A percentile compares a stretch with the other conserved stretches of the same genome.
phyloP scores from a whole-genome alignment of 2,113 vertebrate species.

The Zosterops pallidus region DNA sequence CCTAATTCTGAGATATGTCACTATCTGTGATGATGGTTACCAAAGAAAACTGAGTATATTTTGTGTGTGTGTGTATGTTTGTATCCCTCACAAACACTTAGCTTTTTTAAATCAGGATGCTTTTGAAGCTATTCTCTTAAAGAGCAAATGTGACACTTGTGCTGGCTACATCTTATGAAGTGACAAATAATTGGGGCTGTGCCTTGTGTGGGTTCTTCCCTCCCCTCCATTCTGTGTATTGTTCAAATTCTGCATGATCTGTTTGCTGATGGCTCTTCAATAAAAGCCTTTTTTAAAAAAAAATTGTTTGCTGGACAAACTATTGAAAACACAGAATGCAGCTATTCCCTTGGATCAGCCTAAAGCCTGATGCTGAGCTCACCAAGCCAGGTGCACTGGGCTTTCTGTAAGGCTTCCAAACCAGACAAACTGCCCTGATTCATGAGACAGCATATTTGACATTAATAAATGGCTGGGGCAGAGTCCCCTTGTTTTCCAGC shows the following conservation, averaged over 20 bases:
- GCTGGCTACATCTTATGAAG: constrained; percentile 38
- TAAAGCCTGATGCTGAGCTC: constrained; percentile 32
- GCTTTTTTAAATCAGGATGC: constrained; percentile 43
- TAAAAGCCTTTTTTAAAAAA: constrained; percentile 56
- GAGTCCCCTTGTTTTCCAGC: constrained; percentile 57
- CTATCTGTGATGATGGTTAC: background rate
- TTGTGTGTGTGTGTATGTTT: background rate
- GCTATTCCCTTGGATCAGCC: constrained; percentile 16
- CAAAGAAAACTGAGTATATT: constrained; percentile 46
- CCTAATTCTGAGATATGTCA: constrained; percentile 35
- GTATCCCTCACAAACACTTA: background rate
- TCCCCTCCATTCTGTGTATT: constrained; percentile 28
- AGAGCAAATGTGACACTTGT: constrained; percentile 51
- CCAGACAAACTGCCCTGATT: constrained; percentile 66
- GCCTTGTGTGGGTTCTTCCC: constrained; percentile 39
- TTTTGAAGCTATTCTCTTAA: constrained; percentile 43
- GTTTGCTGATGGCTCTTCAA: constrained; percentile 38
- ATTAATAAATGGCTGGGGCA: constrained; percentile 73
- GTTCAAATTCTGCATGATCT: constrained; percentile 50
- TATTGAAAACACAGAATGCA: constrained; percentile 30
- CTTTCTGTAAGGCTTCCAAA: constrained; percentile 68
- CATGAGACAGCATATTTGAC: constrained; percentile 70
- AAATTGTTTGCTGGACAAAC: constrained; percentile 47
- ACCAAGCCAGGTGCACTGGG: constrained; percentile 64
- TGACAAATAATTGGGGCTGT: constrained; percentile 65